phyloP scores from a whole-genome alignment of 30 jellyfish, hydroid and myxozoan genomes.

The Rhopilema esculentum region DNA sequence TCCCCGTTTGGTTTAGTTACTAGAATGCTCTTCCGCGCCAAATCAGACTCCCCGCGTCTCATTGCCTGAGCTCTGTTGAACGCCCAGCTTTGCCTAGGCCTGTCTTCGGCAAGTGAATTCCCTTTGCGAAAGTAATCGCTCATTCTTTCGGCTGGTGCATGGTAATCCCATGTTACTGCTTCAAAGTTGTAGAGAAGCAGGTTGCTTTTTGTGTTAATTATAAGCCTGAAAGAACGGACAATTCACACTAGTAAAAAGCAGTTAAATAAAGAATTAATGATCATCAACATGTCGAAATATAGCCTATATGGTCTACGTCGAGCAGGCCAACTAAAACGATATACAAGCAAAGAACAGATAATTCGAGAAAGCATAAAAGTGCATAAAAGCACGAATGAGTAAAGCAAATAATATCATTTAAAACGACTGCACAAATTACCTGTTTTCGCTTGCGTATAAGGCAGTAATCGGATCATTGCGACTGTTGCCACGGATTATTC shows the following conservation, averaged over 20 bases:
- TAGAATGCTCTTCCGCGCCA: neutral
- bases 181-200: conserved; percentile 83
- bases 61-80: conserved; percentile 53
- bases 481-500: conserved; percentile 96
- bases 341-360: neutral
- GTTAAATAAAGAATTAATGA: no score
- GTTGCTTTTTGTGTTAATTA: conserved; percentile 77
- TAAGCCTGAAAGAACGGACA: conserved; percentile 50
- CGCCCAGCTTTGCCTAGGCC: conserved; percentile 43
- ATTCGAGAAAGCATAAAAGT: neutral
- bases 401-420: neutral
- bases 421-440: conserved; percentile 39
- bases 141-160: conserved; percentile 58
- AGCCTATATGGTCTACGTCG: no score
- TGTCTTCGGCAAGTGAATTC: conserved; percentile 9
- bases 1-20: neutral
- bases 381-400: neutral
- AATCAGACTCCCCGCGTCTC: conserved; percentile 39
- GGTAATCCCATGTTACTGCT: conserved; percentile 75
- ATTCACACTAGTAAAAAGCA: neutral
- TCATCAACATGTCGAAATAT: no score
- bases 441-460: conserved; percentile 75
- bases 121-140: conserved; percentile 21
- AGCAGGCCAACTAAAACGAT: no score
- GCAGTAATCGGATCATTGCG: conserved; percentile 88